Conservation (phyloP, 2,888 invertebrate genomes). For the Thecocarcelia acutangulata region DNA sequence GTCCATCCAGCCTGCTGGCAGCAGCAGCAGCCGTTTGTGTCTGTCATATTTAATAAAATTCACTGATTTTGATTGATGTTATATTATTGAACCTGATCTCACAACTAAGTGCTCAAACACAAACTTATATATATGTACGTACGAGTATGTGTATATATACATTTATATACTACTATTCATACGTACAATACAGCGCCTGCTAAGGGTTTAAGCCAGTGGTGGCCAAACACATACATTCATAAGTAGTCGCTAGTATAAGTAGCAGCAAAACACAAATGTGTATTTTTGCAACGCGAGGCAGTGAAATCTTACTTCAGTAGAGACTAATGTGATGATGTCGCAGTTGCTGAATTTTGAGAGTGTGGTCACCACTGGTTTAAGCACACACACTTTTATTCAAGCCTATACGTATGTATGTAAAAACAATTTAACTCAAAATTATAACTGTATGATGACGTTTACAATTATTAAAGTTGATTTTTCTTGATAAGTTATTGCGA, state of each 20-base stretch:
- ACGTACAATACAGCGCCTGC: not conserved
- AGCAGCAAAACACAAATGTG: no score
- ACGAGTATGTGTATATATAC: not conserved
- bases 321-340: no score
- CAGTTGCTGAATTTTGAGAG: no score
- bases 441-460: not conserved
- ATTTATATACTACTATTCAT: not conserved
- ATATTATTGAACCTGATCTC: slow-evolving; percentile 56
- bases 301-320: no score
- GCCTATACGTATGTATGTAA: no score
- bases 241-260: no score
- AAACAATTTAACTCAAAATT: no score
- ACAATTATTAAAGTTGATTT: not conserved
- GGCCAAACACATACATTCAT: no score
- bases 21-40: slow-evolving; percentile 71
- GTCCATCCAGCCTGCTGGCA: slow-evolving; percentile 15
- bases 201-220: slow-evolving; percentile 7
- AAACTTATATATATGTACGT: not conserved
- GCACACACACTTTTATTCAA: no score
- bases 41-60: slow-evolving; percentile 81
- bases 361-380: no score
- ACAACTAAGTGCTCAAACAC: not conserved
- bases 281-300: no score
- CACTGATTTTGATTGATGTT: slow-evolving; percentile 80
- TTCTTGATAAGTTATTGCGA: no score